Evolutionary conservation across 2,113 vertebrate genomes (phyloP), one percentile per base, ranked within the genome.

Genomic region (Lamprotornis superbus): DNA sequence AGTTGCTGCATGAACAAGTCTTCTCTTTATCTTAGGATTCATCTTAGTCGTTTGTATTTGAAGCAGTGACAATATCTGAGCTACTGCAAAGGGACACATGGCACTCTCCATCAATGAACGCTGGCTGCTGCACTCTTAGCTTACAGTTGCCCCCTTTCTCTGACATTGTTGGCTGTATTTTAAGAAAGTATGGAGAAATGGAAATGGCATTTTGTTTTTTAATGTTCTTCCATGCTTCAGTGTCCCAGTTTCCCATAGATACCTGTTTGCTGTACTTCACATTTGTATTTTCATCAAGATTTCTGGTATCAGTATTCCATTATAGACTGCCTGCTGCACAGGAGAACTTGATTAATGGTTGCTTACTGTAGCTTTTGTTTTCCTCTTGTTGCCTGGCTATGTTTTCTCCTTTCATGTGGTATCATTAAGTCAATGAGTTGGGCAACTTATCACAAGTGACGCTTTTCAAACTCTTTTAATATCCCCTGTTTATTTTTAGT

Each of bases 381-480:
- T 65, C 46, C 28, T 91, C 65, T 65, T 94, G 52, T 49, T 76
- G 42, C 22, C 42, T 69, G 20, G 39, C 50, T 70, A 7, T 49
- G 23, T 75, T 90, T 83, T 57, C 47, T 87, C 74, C 44, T 91
- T 94, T 82, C 40, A 50, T 53, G 33, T 49, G 49, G 23, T 93
- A 88, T 84, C 83, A 49, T 55, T 88, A 93, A 92, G 53, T 95
- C 83, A 92, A 40, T 27, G 37, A 84, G 49, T 90, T 89, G 69
- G 61, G 44, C 52, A 81, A 68, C 87, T 83, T 78, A 90, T 8
- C 0, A 0, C 52, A 83, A 88, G 63, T 28, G 59, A 77, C 81
- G 59, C 68, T 95, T 90, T 83, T 92, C 86, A 93, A 81, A 86
- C 47, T 88, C 73, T 49, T 94, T 91, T 85, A 55, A 57, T 91